These are phyloP conservation scores for Dromius quadrimaculatus DNA, from an alignment of 2,888 invertebrate species.

Conservation along the genomic window DNA sequence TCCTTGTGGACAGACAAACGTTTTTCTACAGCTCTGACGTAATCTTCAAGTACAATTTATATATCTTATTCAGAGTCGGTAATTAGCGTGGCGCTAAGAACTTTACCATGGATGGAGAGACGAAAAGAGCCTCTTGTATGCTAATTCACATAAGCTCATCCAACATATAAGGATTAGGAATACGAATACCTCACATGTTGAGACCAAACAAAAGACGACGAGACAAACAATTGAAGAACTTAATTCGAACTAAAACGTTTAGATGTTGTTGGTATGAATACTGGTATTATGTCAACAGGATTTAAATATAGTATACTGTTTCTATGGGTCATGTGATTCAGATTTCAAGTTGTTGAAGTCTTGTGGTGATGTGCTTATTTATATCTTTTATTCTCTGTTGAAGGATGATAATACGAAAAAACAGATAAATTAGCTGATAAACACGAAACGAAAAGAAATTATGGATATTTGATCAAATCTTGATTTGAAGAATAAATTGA, in stretches of 20 bases:
- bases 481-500: too few species aligned
- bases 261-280: constrained; percentile 8
- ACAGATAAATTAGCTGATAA: too few species aligned
- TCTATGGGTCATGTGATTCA: constrained; percentile 1
- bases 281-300: constrained; percentile 30
- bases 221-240: constrained; percentile 29
- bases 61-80: constrained; percentile 33
- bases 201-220: constrained; percentile 20
- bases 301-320: constrained; percentile 30
- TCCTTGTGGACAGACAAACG: constrained; percentile 3
- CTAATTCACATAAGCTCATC: constrained; percentile 34
- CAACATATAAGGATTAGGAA: constrained; percentile 16
- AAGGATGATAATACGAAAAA: too few species aligned
- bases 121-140: constrained; percentile 11
- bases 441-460: too few species aligned
- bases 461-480: too few species aligned
- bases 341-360: constrained; percentile 11
- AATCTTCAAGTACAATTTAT: constrained; percentile 26
- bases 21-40: constrained; percentile 11
- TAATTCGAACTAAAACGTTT: constrained; percentile 19
- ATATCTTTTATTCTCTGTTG: too few species aligned
- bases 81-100: constrained; percentile 41
- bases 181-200: constrained; percentile 18
- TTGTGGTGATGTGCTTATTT: constrained; percentile 19
- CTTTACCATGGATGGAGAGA: not conserved